These are phyloP conservation scores for Linurgus olivaceus DNA, from an alignment of 2,797 vertebrate genomes.

Conservation along the genomic window DNA sequence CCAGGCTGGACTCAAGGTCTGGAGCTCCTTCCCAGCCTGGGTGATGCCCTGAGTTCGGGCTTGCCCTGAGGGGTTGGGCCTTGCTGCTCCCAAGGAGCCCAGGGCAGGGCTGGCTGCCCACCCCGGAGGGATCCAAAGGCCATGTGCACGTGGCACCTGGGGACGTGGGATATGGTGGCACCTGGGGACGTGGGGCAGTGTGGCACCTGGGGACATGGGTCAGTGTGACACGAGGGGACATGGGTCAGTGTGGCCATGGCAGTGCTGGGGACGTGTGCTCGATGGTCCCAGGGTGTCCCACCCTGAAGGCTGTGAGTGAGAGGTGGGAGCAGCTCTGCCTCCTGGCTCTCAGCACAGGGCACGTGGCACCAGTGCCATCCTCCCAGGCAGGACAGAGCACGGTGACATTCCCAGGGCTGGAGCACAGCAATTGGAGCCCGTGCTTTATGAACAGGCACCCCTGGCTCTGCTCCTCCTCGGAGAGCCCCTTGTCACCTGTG, in stretches of 20 bases:
- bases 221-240: too few relatives aligned
- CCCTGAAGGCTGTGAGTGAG: accelerated
- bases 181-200: too few relatives aligned
- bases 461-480: neutral
- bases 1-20: accelerated
- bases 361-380: neutral
- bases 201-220: too few relatives aligned
- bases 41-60: accelerated
- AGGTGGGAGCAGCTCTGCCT: neutral
- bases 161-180: too few relatives aligned
- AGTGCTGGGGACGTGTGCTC: neutral
- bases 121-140: accelerated
- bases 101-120: neutral
- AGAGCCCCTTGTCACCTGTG: accelerated
- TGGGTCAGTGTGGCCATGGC: too few relatives aligned
- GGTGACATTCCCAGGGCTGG: neutral
- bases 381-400: neutral
- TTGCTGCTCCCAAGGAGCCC: accelerated
- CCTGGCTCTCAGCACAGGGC: accelerated
- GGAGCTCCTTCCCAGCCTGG: neutral
- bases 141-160: neutral
- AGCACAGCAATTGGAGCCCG: neutral
- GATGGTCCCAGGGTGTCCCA: neutral
- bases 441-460: neutral
- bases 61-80: neutral